Percentiles rank a stretch among this genome's conserved stretches.
Evolutionary conservation across 2,797 vertebrate genomes (phyloP).

Genomic region (Chaetodon trifasciatus): DNA sequence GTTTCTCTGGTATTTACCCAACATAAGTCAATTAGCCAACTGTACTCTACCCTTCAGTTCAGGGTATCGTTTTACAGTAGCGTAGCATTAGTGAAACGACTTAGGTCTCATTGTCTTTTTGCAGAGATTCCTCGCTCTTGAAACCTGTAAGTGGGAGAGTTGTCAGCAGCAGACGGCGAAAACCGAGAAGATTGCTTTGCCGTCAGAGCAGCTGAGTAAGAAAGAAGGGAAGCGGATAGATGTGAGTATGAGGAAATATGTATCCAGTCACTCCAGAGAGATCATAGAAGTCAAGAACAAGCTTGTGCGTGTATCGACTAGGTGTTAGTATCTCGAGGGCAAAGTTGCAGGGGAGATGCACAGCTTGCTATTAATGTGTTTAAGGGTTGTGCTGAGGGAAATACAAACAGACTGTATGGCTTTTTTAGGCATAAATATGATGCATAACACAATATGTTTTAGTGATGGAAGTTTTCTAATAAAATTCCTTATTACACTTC

Average conservation of each 20-base stretch:
- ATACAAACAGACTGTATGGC: neutral
- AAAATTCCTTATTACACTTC: no score
- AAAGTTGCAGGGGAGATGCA: slow-evolving; percentile 62
- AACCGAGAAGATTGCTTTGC: slow-evolving; percentile 80
- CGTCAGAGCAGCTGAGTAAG: slow-evolving; percentile 77
- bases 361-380: neutral
- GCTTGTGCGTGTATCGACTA: slow-evolving; percentile 78
- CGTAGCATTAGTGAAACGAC: neutral
- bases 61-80: neutral
- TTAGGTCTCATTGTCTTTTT: slow-evolving; percentile 37
- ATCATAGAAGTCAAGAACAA: slow-evolving; percentile 81
- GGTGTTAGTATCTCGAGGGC: slow-evolving; percentile 81
- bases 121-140: slow-evolving; percentile 88
- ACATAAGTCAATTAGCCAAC: neutral
- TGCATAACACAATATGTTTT: neutral
- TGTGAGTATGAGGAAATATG: slow-evolving; percentile 66
- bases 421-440: neutral
- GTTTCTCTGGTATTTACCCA: neutral
- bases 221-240: slow-evolving; percentile 71
- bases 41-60: neutral
- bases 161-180: slow-evolving; percentile 74
- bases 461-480: neutral
- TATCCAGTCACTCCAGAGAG: slow-evolving; percentile 79
- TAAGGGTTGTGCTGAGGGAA: neutral
- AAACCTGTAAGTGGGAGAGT: slow-evolving; percentile 82